Base-by-base conservation (phyloP, 2,797 vertebrate genomes). In the Saxicola maurus region DNA sequence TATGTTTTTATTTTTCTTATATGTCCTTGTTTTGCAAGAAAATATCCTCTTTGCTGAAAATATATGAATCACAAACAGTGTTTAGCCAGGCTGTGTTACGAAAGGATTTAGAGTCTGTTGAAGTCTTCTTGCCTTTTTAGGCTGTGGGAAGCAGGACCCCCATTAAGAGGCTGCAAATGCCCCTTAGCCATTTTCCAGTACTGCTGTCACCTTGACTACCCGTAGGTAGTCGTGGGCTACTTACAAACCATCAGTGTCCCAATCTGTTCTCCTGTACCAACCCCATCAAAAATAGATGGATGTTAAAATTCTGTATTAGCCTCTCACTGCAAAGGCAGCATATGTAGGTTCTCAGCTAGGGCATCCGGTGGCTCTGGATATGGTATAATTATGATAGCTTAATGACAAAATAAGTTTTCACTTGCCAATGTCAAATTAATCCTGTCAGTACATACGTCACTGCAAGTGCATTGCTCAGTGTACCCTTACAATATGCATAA, bases 381-480 rank as follows among this genome's bases (percentile, higher is more conserved):
- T 56, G 88, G 67, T 92, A 27, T 89, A 91, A 92, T 92, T 90
- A 82, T 77, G 90, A 88, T 86, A 88, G 72, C 78, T 96, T 94
- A 95, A 94, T 80, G 91, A 77, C 93, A 81, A 94, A 95, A 75
- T 94, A 94, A 52, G 80, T 95, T 95, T 95, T 94, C 84, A 56
- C 89, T 92, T 78, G 90, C 91, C 66, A 43, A 0, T 92, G 93
- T 92, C 81, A 85, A 92, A 87, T 95, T 92, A 96, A 92, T 94
- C 85, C 92, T 92, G 69, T 90, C 90, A 86, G 89, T 80, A 52
- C 75, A 28, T 56, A 89, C 46, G 56, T 94, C 87, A 82, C 66
- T 48, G 60, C 4, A 3, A 86, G 55, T 11, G 46, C 62, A 11
- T 73, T 73, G 87, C 87, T 95, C 76, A 62, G 69, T 35, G 62